Evolutionary conservation across 2,797 vertebrate genomes (phyloP).

Genomic region (Cynodonichthys magdalenae): DNA sequence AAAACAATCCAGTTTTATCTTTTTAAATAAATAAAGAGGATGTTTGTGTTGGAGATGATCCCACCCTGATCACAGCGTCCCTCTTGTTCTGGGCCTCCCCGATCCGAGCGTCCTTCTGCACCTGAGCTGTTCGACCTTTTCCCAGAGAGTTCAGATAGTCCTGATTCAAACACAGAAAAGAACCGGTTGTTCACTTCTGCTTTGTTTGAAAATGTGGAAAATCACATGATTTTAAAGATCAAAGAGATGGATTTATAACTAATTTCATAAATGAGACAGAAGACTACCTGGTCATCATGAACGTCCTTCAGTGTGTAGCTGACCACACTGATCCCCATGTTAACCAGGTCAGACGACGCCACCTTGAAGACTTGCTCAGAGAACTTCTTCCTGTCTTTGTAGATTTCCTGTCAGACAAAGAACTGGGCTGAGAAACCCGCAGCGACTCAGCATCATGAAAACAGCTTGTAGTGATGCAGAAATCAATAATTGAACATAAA

Average conservation of each 20-base stretch:
- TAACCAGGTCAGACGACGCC: constrained; percentile 92
- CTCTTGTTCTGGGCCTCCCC: constrained; percentile 91
- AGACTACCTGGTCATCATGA: constrained; percentile 89
- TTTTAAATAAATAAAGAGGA: too few species aligned
- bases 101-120: constrained; percentile 93
- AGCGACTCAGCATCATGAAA: too few species aligned
- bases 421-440: too few species aligned
- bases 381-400: constrained; percentile 95
- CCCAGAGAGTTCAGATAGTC: constrained; percentile 91
- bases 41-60: constrained; percentile 11
- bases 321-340: constrained; percentile 96
- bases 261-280: background rate
- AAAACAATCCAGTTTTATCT: background rate
- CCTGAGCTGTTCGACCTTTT: constrained; percentile 90
- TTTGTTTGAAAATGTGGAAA: rapidly evolving
- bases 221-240: background rate
- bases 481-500: too few species aligned
- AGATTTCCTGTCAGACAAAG: constrained; percentile 85
- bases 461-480: too few species aligned
- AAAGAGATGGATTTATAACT: too few species aligned
- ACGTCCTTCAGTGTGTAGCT: constrained; percentile 96
- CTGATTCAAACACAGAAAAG: constrained; percentile 55
- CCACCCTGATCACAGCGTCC: constrained; percentile 91
- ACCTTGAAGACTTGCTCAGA: constrained; percentile 94
- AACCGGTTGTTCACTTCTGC: rapidly evolving